phyloP scores from a whole-genome alignment of 2,113 vertebrate species.

The Phalacrocorax aristotelis region DNA sequence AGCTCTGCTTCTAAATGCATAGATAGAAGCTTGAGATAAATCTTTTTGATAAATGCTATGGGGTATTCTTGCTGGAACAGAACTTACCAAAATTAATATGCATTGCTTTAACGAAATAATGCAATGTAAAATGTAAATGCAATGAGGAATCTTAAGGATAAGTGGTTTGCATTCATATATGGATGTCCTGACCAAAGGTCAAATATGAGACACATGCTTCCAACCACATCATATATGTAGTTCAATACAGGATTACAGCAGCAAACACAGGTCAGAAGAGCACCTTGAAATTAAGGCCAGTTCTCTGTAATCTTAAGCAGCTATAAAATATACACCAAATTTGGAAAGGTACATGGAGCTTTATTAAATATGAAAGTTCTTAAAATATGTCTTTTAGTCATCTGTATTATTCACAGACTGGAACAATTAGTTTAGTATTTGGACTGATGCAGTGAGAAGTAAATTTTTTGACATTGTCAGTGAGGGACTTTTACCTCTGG shows the following conservation, averaged over 20 bases:
- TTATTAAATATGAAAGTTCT: not conserved
- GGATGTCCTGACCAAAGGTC: not conserved
- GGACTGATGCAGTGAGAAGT: not conserved
- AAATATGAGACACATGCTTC: not conserved
- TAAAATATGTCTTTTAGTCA: not conserved
- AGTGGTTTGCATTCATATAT: not conserved
- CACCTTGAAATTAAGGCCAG: not conserved
- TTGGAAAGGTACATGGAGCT: not conserved
- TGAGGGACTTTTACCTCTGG: not conserved
- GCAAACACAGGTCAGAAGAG: not conserved
- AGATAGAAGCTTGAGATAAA: not conserved
- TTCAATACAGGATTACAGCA: not conserved
- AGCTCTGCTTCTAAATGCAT: not conserved
- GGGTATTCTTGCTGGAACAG: not conserved
- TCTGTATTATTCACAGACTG: not conserved
- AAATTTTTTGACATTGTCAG: not conserved
- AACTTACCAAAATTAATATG: not conserved
- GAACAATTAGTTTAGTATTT: not conserved
- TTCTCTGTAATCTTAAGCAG: not conserved
- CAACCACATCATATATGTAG: rapidly evolving
- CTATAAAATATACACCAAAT: not conserved
- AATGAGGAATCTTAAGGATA: not conserved
- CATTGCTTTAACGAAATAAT: not conserved
- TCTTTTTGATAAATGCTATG: not conserved
- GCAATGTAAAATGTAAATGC: not conserved